Base-by-base conservation (phyloP, 1,140 invertebrate genomes). In the Diabrotica virgifera region DNA sequence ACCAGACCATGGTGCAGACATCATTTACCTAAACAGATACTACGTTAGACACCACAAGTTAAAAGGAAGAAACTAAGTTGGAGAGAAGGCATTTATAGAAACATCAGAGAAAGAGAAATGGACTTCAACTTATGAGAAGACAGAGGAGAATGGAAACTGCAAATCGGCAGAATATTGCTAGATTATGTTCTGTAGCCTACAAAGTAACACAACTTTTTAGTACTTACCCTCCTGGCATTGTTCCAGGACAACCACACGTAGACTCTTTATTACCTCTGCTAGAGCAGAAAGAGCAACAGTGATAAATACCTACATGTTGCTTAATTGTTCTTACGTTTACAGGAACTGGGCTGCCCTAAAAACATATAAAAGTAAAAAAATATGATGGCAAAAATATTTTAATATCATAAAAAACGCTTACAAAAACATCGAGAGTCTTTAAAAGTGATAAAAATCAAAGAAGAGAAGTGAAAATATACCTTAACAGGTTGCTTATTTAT, bases 281-380 rank as follows among this genome's bases (percentile, higher is more conserved):
- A 0, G 90, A 92, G 73, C 90, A 92, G 74, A 91, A 92, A n/a
- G 88, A 84, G 70, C 90, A 91, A 72, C 90, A 92, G 77, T 92
- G 90, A 80, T 85, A 92, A 68, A 87, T 84, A 0, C 90, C 90
- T 52, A 78, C 80, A 70, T 92, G 90, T 0, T 84, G 80, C 57
- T 82, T 77, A 50, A 82, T 74, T 52, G 82, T 80, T 52, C 85
- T 79, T 2, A 83, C 85, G 37, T 77, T 76, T 46, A 86, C 82
- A n/a, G 80, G 73, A 69, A 85, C 87, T 12, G 86, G 86, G 72
- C 84, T 87, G 12, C 83, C 84, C 82, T 85, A 72, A 37, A 72
- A 67, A 13, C 56, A 65, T 57, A 36, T 14, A 57, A 12, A n/a
- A 5, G 8, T 13, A 9, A 5, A 58, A 2, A 6, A 46, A 2